Evolutionary conservation across 2,888 invertebrate species (phyloP).

Genomic region (Nymphalis c-album): DNA sequence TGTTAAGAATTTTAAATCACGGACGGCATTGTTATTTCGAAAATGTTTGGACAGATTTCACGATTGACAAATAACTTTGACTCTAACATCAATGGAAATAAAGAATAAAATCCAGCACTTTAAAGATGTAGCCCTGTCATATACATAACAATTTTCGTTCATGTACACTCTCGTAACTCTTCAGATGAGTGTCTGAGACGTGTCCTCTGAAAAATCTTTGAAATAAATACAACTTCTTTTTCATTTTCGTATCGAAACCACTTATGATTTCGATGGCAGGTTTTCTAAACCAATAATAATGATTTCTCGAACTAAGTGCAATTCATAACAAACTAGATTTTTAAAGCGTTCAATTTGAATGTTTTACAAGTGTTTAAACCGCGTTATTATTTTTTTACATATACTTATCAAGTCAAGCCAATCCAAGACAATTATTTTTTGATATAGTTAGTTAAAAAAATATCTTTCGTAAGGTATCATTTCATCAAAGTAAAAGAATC

Average conservation of each 20-base stretch:
- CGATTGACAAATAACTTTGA: slow-evolving; percentile 22
- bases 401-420: too few relatives aligned
- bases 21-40: slow-evolving; percentile 22
- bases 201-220: slow-evolving; percentile 46
- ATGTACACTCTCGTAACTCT: slow-evolving; percentile 60
- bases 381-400: too few relatives aligned
- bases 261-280: slow-evolving; percentile 29
- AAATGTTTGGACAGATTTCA: slow-evolving; percentile 16
- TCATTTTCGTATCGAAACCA: slow-evolving; percentile 36
- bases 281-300: slow-evolving; percentile 12
- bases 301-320: neutral
- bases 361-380: too few relatives aligned
- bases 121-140: slow-evolving; percentile 11
- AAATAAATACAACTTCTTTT: slow-evolving; percentile 39
- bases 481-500: too few relatives aligned
- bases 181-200: slow-evolving; percentile 64
- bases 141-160: slow-evolving; percentile 52
- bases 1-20: slow-evolving; percentile 19
- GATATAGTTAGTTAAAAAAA: too few relatives aligned
- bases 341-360: too few relatives aligned
- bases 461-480: too few relatives aligned
- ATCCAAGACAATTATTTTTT: too few relatives aligned
- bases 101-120: slow-evolving; percentile 47
- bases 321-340: neutral
- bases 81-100: slow-evolving; percentile 37